Evolutionary conservation across 2,797 vertebrate genomes (phyloP).

Genomic region (Bufotes viridis): DNA sequence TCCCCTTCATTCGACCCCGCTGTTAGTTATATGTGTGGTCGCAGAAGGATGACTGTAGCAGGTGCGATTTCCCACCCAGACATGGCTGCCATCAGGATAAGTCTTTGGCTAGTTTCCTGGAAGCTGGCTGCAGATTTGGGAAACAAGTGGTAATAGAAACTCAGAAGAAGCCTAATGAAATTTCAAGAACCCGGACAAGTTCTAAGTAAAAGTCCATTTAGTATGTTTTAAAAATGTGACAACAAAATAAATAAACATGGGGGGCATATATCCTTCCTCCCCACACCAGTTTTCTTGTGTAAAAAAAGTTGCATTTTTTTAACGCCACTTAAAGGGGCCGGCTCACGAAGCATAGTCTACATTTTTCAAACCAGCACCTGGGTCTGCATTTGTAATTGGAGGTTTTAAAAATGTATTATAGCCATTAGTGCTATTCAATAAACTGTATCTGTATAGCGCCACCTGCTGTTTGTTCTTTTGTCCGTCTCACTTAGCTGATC

Average conservation of each 20-base stretch:
- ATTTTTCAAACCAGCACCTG: too few relatives aligned
- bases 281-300: too few relatives aligned
- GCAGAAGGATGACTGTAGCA: neutral
- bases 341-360: too few relatives aligned
- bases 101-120: neutral
- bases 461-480: too few relatives aligned
- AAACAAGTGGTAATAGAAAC: neutral
- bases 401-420: too few relatives aligned
- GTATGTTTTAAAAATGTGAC: neutral
- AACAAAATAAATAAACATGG: neutral
- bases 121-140: conserved; percentile 5
- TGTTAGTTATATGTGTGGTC: neutral
- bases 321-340: too few relatives aligned
- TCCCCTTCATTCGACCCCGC: neutral
- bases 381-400: too few relatives aligned
- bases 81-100: neutral
- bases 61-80: neutral
- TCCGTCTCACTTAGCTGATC: too few relatives aligned
- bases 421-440: too few relatives aligned
- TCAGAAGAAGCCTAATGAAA: neutral
- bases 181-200: neutral
- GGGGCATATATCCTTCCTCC: too few relatives aligned
- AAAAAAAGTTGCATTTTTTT: too few relatives aligned
- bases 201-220: neutral
- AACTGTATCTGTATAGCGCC: too few relatives aligned